Evolutionary conservation across 2,888 invertebrate genomes (phyloP).

Genomic region (Stratiomys singularior): DNA sequence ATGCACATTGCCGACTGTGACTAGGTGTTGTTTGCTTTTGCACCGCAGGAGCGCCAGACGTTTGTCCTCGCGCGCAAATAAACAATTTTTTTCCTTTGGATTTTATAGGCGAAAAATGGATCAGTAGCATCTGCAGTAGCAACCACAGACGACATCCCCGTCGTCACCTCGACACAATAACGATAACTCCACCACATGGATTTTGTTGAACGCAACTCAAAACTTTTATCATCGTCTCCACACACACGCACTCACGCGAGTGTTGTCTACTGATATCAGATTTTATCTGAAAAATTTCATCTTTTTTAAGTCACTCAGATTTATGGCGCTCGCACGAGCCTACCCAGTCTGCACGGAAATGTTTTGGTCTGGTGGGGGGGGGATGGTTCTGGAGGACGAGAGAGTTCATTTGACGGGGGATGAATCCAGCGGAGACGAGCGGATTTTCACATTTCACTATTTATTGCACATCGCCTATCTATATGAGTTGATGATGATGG

Average conservation of each 20-base stretch:
- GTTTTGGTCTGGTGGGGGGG: neutral
- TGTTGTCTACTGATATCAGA: constrained; percentile 36
- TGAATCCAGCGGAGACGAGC: neutral
- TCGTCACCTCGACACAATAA: neutral
- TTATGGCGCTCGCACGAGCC: constrained; percentile 12
- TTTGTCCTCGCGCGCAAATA: too few species aligned
- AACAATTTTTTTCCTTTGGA: neutral
- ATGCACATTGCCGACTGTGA: neutral
- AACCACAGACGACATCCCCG: neutral
- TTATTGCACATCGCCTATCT: constrained; percentile 24
- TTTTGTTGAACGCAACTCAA: neutral
- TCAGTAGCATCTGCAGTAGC: constrained; percentile 4
- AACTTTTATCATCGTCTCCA: neutral
- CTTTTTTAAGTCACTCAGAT: constrained; percentile 30
- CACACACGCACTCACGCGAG: neutral
- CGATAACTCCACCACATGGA: constrained; percentile 25
- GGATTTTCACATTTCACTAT: constrained; percentile 23
- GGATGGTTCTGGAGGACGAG: neutral
- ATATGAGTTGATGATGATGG: constrained; percentile 18
- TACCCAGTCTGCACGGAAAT: neutral
- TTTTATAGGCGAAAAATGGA: neutral
- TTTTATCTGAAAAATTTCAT: constrained; percentile 39
- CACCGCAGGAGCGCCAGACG: neutral
- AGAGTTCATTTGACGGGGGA: too few species aligned
- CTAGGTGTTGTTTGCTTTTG: neutral